Conservation (phyloP, 2,888 invertebrate genomes). For the Callosobruchus maculatus region DNA sequence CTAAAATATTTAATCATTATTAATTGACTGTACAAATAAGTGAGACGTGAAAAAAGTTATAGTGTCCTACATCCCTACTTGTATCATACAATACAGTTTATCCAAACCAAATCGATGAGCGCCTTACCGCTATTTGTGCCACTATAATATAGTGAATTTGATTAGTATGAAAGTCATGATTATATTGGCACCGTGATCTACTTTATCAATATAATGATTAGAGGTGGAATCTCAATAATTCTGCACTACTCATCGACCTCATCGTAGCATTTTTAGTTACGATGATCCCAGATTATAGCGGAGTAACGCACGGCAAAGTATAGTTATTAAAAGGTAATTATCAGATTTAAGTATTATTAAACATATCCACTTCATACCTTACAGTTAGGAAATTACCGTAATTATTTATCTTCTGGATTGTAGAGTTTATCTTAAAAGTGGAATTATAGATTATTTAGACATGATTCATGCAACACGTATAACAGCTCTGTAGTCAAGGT, state of each 20-base stretch:
- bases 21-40: not conserved
- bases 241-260: not conserved
- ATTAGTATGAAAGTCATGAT: not conserved
- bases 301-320: not conserved
- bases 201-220: not conserved
- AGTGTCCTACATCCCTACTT: not conserved
- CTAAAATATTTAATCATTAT: too few species aligned
- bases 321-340: not conserved
- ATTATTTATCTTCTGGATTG: too few species aligned
- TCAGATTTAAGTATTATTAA: not conserved
- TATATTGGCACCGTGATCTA: not conserved
- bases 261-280: not conserved
- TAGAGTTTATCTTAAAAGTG: too few species aligned
- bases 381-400: too few species aligned
- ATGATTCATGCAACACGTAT: not conserved
- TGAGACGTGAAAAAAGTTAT: not conserved
- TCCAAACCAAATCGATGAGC: not conserved
- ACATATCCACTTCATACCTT: not conserved
- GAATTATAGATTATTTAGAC: too few species aligned
- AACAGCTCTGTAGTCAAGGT: not conserved
- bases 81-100: not conserved
- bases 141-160: not conserved
- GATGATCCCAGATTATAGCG: not conserved
- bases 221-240: not conserved
- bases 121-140: not conserved